Evolutionary conservation across 2,113 vertebrate genomes (phyloP).

Genomic region (Upupa epops): DNA sequence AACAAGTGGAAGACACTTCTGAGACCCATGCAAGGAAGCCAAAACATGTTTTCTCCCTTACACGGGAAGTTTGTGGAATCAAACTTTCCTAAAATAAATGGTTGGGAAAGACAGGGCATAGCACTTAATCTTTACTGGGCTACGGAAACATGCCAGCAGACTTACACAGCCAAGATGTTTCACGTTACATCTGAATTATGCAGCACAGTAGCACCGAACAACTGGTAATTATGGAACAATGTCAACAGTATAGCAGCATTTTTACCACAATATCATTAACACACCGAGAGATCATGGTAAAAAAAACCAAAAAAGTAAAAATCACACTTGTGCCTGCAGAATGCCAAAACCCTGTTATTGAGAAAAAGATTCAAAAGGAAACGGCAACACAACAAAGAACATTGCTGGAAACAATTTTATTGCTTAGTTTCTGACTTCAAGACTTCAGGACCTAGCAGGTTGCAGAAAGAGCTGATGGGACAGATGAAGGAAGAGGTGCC

Average conservation of each 20-base stretch:
- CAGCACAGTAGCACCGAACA: not conserved
- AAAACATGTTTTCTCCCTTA: not conserved
- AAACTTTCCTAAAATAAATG: not conserved
- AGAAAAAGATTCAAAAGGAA: not conserved
- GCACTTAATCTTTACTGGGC: not conserved
- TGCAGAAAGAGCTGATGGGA: not conserved
- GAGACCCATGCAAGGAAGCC: not conserved
- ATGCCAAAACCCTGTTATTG: not conserved
- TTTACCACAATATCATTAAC: constrained; percentile 1
- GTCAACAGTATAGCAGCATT: constrained; percentile 9
- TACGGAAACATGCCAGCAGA: not conserved
- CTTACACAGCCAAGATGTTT: constrained; percentile 21
- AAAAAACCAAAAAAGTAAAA: not conserved
- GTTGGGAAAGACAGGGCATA: not conserved
- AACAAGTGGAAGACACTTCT: not conserved
- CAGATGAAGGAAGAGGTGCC: not conserved
- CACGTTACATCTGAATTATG: constrained; percentile 31
- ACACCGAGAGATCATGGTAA: not conserved
- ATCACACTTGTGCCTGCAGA: not conserved
- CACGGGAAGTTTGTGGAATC: not conserved
- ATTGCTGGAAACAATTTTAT: not conserved
- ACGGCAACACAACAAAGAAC: not conserved
- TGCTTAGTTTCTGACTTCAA: not conserved
- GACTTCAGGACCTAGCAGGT: not conserved
- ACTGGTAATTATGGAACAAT: constrained; percentile 23